Base-by-base conservation (phyloP, 2,888 invertebrate genomes). In the Pachymerium ferrugineum region DNA sequence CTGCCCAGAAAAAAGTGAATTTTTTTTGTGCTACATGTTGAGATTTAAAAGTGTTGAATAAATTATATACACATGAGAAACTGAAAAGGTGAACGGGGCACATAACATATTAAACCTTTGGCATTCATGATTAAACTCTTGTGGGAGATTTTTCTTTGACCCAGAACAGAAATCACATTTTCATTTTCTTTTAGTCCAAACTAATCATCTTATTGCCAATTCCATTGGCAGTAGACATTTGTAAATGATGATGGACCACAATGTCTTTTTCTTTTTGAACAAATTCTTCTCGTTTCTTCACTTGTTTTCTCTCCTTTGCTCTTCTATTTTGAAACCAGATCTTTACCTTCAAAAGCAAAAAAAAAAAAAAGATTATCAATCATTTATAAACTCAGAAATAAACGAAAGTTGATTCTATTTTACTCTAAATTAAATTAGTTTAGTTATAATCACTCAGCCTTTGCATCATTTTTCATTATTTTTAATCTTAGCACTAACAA, bases 251-350 rank as follows among this genome's bases (percentile, higher is more conserved):
- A 62, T 62, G 62, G 12, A 62, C 62, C 25, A 62, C 62, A 62
- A 62, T 62, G 62, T 62, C 62, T 62, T 62, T 62, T 8, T 62
- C 62, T 10, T 62, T 62, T 14, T 25, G 62, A 3, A 62, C 62
- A 10, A 87, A 86, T 79, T 93, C 92, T 77, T 90, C 90, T 62
- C 90, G 88, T 84, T 95, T 95, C 82, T 95, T 94, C 77, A 86
- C 85, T 81, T 92, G 91, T 83, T 95, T 95, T 12, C 97, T 87
- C 80, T 97, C 95, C 84, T 96, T 96, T 73, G 96, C 96, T 62
- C 96, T 88, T 16, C 95, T 88, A 83, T 96, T 96, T 87, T 94
- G 94, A 82, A 94, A 95, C 90, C 90, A 90, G 76, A 90, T 90
- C 83, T 90, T 89, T 72, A 89, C 90, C 89, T 88, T 84, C 8